Percentiles rank a stretch among this genome's conserved stretches.
Conservation (phyloP, 2,113 vertebrate species). For the Brevimyrus niger region DNA sequence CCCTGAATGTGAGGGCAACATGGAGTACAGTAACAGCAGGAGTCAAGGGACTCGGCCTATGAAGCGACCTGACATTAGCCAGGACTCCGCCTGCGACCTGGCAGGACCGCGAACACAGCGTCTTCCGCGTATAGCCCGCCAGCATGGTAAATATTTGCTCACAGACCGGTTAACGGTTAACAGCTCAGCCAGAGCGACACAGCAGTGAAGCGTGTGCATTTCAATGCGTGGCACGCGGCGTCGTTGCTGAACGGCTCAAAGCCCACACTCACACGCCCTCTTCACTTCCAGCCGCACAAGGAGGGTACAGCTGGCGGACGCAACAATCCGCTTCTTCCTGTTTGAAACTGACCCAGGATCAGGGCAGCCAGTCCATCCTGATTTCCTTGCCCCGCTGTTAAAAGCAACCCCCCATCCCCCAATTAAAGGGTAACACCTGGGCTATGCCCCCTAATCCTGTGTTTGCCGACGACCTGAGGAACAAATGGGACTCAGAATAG, state of each 20-base stretch:
- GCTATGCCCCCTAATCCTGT: background rate
- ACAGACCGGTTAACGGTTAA: background rate
- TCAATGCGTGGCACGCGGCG: background rate
- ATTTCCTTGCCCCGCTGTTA: background rate
- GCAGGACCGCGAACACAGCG: background rate
- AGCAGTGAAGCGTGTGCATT: conserved; percentile 1
- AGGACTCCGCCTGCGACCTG: background rate
- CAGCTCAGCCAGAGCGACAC: conserved; percentile 25
- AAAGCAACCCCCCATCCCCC: background rate
- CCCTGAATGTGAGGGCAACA: background rate
- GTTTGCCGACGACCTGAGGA: conserved; percentile 2
- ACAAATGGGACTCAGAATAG: background rate
- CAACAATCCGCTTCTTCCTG: conserved; percentile 24
- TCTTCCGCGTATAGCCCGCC: background rate
- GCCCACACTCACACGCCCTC: background rate
- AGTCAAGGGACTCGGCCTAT: background rate
- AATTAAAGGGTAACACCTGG: background rate
- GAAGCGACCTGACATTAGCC: background rate
- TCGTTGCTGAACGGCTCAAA: background rate
- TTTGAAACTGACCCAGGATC: conserved; percentile 30
- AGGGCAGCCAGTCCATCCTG: background rate
- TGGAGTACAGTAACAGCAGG: background rate
- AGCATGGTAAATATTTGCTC: background rate
- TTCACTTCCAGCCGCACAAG: background rate
- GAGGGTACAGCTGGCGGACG: background rate